Percentiles rank a stretch among this genome's conserved stretches.
phyloP scores from a whole-genome alignment of 2,797 vertebrate species.

The Poecilia gillii region DNA sequence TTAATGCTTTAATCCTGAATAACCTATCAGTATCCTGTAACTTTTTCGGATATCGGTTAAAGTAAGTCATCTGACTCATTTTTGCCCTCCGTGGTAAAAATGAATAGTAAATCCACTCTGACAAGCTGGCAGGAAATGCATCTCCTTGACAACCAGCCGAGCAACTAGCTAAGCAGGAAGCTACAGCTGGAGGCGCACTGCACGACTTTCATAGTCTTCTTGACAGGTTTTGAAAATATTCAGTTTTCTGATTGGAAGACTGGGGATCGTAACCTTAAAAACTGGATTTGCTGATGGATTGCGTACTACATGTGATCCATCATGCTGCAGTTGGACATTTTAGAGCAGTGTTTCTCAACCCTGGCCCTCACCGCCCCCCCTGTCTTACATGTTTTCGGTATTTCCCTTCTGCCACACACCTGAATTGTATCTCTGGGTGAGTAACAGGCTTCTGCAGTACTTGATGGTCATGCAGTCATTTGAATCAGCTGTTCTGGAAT shows the following conservation, averaged over 20 bases:
- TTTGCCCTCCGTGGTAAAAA: background rate
- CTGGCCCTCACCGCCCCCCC: too few species aligned
- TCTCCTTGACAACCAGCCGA: background rate
- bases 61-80: background rate
- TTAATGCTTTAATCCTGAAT: background rate
- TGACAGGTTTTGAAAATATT: background rate
- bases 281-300: background rate
- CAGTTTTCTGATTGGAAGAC: background rate
- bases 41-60: too few species aligned
- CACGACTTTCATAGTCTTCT: background rate
- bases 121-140: background rate
- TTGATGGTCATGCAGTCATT: too few species aligned
- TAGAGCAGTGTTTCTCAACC: too few species aligned
- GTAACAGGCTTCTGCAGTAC: too few species aligned
- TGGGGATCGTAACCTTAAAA: background rate
- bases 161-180: background rate
- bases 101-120: background rate
- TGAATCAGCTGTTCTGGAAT: too few species aligned
- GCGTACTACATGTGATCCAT: background rate
- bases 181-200: background rate
- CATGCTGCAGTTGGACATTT: background rate
- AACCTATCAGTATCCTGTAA: background rate
- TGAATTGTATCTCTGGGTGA: too few species aligned
- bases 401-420: too few species aligned
- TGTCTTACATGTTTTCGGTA: too few species aligned